Percentiles rank a stretch among this genome's conserved stretches.
Conservation (phyloP, 2,113 vertebrate species). For the Terrapene triunguis region DNA sequence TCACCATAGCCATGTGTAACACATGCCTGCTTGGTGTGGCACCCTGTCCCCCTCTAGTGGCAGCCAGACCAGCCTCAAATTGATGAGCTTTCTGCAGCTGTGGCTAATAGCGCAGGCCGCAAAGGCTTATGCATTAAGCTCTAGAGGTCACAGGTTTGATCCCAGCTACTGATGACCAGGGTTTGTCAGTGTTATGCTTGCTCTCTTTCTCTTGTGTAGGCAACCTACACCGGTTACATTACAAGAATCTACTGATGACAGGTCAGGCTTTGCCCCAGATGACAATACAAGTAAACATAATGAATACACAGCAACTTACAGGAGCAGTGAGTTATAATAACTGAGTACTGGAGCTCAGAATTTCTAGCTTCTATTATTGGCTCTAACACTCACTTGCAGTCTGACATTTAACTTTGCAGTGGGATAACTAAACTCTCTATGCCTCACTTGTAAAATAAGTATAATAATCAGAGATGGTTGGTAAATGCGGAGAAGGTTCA, state of each 20-base stretch:
- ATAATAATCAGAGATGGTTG: not conserved
- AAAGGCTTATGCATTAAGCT: not conserved
- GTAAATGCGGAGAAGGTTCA: not conserved
- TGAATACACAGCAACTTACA: not conserved
- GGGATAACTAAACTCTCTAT: not conserved
- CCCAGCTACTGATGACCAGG: not conserved
- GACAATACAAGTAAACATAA: not conserved
- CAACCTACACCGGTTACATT: not conserved
- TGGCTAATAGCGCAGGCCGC: not conserved
- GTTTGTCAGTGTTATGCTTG: not conserved
- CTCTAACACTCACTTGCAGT: not conserved
- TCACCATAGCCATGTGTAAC: not conserved
- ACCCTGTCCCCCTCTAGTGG: not conserved
- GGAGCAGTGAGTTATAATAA: not conserved
- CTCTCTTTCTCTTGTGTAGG: not conserved
- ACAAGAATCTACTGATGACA: not conserved
- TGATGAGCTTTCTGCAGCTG: not conserved
- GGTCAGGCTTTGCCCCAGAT: not conserved
- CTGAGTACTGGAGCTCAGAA: not conserved
- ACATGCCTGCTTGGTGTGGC: not conserved
- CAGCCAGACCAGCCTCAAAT: not conserved
- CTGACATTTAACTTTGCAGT: not conserved
- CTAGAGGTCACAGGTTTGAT: not conserved
- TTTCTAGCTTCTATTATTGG: not conserved
- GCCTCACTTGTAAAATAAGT: not conserved